A percentile compares a stretch with the other conserved stretches of the same genome.
phyloP scores from a whole-genome alignment of 2,888 invertebrate species.

The Pachycephus smyrnensis region DNA sequence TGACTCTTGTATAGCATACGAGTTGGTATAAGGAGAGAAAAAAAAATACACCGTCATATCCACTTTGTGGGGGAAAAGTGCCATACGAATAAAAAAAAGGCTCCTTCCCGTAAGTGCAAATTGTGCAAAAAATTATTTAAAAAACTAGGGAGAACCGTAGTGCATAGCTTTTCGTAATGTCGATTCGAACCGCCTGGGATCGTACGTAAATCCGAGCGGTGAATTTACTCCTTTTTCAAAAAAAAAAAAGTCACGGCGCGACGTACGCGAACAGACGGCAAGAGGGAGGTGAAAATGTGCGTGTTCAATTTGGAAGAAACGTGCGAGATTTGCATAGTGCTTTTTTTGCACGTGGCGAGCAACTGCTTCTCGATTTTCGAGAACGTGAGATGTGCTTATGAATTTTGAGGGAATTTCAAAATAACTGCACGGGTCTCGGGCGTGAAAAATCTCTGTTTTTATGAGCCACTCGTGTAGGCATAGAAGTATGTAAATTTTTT shows the following conservation, averaged over 20 bases:
- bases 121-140: neutral
- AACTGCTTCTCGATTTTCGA: slow-evolving; percentile 17
- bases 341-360: slow-evolving; percentile 23
- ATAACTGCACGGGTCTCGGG: slow-evolving; percentile 23
- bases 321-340: slow-evolving; percentile 22
- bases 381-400: slow-evolving; percentile 6
- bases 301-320: neutral
- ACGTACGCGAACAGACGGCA: neutral
- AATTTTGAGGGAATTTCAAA: neutral
- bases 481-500: slow-evolving; percentile 26
- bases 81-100: slow-evolving; percentile 9
- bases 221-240: neutral
- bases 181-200: slow-evolving; percentile 8
- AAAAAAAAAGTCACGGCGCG: neutral
- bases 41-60: slow-evolving; percentile 38
- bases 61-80: slow-evolving; percentile 22
- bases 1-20: slow-evolving; percentile 41
- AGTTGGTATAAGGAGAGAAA: slow-evolving; percentile 24
- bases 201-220: neutral
- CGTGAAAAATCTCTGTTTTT: slow-evolving; percentile 16
- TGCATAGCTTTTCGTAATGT: slow-evolving; percentile 21
- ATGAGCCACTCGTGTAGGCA: slow-evolving; percentile 26
- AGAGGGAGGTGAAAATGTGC: neutral
- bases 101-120: slow-evolving; percentile 16
- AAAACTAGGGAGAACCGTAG: neutral